Conservation (phyloP, 1,140 invertebrate species). For the Cheumatopsyche charites region DNA sequence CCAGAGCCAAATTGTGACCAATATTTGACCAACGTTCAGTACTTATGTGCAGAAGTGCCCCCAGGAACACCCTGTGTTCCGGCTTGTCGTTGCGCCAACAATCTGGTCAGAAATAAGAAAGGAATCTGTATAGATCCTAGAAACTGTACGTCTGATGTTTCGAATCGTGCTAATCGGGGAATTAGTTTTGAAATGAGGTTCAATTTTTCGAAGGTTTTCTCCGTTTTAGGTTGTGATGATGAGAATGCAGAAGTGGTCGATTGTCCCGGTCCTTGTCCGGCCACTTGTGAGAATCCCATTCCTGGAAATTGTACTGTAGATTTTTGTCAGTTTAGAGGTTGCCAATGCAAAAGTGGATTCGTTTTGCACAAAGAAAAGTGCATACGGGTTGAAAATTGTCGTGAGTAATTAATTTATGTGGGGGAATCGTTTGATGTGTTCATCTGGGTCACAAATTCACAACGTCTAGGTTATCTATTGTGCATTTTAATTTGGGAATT, state of each 20-base stretch:
- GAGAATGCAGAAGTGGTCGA: conserved; percentile 17
- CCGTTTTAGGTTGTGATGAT: conserved; percentile 27
- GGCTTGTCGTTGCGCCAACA: neutral
- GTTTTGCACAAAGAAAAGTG: conserved; percentile 20
- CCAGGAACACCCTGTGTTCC: conserved; percentile 18
- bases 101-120: neutral
- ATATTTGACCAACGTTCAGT: conserved; percentile 20
- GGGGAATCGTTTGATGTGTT: too few relatives aligned
- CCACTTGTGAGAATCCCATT: conserved; percentile 5
- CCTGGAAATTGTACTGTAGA: neutral
- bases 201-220: neutral
- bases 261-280: conserved; percentile 17
- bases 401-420: conserved; percentile 14
- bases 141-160: conserved; percentile 3
- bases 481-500: too few relatives aligned
- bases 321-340: conserved; percentile 10
- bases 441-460: too few relatives aligned
- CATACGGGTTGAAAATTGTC: conserved; percentile 1
- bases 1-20: conserved; percentile 9
- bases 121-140: conserved; percentile 11
- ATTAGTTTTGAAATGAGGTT: neutral
- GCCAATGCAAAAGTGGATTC: conserved; percentile 28
- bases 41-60: neutral
- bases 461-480: too few relatives aligned
- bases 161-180: too few relatives aligned